These are phyloP conservation scores for Pelmatolapia mariae DNA, from an alignment of 2,113 vertebrate genomes.

Conservation along the genomic window DNA sequence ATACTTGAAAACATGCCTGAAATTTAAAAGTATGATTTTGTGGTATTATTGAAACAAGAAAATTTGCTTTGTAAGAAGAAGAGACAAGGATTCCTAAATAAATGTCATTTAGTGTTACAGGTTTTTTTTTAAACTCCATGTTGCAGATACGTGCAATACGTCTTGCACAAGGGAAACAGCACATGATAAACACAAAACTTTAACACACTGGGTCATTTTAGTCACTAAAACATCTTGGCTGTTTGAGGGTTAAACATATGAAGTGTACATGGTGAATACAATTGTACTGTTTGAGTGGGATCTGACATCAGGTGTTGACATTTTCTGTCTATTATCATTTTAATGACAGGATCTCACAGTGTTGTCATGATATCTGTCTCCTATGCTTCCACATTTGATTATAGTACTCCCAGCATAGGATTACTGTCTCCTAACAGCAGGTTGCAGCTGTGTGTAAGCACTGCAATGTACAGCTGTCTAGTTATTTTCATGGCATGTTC, in stretches of 20 bases:
- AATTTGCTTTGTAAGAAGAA: not conserved
- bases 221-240: not conserved
- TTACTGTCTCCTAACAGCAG: not conserved
- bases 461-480: not conserved
- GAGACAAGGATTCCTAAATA: rapidly evolving
- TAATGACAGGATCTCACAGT: conserved; percentile 7
- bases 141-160: not conserved
- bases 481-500: conserved; percentile 34
- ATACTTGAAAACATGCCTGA: not conserved
- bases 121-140: not conserved
- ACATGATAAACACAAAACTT: not conserved
- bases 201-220: not conserved
- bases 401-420: not conserved
- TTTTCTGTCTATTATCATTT: not conserved
- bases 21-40: not conserved
- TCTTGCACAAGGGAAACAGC: not conserved
- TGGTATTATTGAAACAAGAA: not conserved
- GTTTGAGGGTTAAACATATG: not conserved
- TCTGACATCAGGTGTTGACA: not conserved
- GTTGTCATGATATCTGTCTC: not conserved
- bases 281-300: not conserved
- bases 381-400: conserved; percentile 3
- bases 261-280: not conserved
- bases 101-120: not conserved
- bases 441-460: not conserved